Conservation (phyloP, 1,140 invertebrate genomes). For the Ooceraea biroi region DNA sequence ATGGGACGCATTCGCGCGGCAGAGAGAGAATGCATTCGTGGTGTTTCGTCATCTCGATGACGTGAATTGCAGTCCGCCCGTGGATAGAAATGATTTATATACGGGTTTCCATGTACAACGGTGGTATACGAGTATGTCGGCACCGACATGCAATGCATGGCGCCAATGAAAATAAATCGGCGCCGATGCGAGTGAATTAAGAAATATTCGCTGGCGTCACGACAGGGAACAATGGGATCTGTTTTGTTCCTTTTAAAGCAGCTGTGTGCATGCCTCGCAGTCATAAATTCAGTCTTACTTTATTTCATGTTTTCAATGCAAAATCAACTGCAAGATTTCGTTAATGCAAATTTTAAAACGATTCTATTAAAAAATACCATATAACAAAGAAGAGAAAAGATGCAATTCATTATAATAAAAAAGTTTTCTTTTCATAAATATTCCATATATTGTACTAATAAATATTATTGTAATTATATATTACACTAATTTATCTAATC, state of each 20-base stretch:
- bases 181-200: slow-evolving; percentile 68
- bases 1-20: slow-evolving; percentile 15
- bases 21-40: slow-evolving; percentile 50
- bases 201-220: slow-evolving; percentile 68
- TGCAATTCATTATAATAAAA: background rate
- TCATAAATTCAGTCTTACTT: slow-evolving; percentile 17
- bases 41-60: slow-evolving; percentile 75
- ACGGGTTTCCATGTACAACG: slow-evolving; percentile 55
- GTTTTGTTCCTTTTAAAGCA: slow-evolving; percentile 36
- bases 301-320: slow-evolving; percentile 1
- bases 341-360: background rate
- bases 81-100: slow-evolving; percentile 74
- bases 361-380: background rate
- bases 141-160: slow-evolving; percentile 59
- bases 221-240: slow-evolving; percentile 52
- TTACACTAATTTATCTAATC: background rate
- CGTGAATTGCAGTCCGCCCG: slow-evolving; percentile 71
- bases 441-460: background rate
- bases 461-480: background rate
- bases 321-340: slow-evolving; percentile 1
- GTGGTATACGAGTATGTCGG: slow-evolving; percentile 27
- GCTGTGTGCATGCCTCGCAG: background rate
- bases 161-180: slow-evolving; percentile 74
- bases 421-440: background rate
- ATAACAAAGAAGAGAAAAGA: background rate